Evolutionary conservation across 2,888 invertebrate genomes (phyloP).

Genomic region (Dicycla oo): DNA sequence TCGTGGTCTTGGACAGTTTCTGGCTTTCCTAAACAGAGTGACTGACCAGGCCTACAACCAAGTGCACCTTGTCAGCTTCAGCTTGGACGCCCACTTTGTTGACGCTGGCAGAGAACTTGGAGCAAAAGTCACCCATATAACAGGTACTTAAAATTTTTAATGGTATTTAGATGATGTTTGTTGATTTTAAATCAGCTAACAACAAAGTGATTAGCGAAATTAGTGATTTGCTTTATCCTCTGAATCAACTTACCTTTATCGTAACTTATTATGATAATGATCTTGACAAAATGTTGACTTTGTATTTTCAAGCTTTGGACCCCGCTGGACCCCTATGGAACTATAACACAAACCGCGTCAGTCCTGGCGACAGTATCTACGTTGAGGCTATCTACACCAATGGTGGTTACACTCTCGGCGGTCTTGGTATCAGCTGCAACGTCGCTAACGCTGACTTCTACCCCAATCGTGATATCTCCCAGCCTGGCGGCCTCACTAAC

Average conservation of each 20-base stretch:
- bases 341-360: constrained; percentile 66
- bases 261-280: neutral
- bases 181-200: constrained; percentile 1
- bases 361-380: constrained; percentile 76
- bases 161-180: neutral
- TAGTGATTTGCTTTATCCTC: neutral
- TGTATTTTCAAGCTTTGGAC: constrained; percentile 57
- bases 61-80: constrained; percentile 83
- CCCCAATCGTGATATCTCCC: constrained; percentile 87
- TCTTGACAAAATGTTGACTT: too few species aligned
- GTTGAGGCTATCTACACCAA: constrained; percentile 78
- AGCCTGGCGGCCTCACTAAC: constrained; percentile 74
- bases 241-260: neutral
- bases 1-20: constrained; percentile 76
- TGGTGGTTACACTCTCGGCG: constrained; percentile 70
- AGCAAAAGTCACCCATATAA: constrained; percentile 75
- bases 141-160: constrained; percentile 66
- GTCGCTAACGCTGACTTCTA: constrained; percentile 90
- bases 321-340: constrained; percentile 68
- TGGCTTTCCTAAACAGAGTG: constrained; percentile 71
- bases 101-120: constrained; percentile 76
- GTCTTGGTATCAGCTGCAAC: constrained; percentile 81
- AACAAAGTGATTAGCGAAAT: neutral
- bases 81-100: constrained; percentile 83
- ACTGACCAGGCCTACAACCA: constrained; percentile 69